Percentiles rank a stretch among this genome's conserved stretches.
Evolutionary conservation across 2,888 invertebrate species (phyloP).

Genomic region (Seira ritae): DNA sequence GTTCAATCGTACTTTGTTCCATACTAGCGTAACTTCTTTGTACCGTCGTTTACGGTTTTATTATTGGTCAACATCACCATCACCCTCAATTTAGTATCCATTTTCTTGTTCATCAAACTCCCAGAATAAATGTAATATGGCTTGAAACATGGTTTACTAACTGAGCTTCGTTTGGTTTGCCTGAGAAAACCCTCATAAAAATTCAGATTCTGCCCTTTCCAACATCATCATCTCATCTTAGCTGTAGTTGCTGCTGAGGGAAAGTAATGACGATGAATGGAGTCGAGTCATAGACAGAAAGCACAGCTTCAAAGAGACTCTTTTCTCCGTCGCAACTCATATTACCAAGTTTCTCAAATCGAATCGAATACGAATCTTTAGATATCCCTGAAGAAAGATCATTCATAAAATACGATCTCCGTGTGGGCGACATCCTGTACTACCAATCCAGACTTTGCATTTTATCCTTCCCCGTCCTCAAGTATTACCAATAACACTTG

Average conservation of each 20-base stretch:
- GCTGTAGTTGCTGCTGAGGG: neutral
- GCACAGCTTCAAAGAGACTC: no score
- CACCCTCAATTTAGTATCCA: neutral
- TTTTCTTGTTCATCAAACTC: neutral
- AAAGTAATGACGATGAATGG: neutral
- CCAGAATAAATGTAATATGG: neutral
- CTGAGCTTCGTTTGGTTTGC: no score
- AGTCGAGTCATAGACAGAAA: neutral
- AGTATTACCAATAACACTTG: no score
- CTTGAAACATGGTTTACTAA: no score
- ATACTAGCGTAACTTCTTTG: neutral
- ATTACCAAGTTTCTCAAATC: neutral
- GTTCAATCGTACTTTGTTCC: neutral
- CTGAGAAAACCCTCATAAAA: constrained; percentile 3
- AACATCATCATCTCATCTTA: neutral
- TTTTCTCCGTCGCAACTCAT: no score
- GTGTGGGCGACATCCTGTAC: constrained; percentile 3
- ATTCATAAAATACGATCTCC: neutral
- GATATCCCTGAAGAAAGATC: neutral
- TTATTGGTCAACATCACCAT: neutral
- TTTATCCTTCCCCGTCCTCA: no score
- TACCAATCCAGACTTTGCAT: no score
- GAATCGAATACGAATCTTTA: constrained; percentile 2
- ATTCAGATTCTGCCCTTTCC: constrained; percentile 14
- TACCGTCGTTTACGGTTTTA: no score